Evolutionary conservation across 1,140 invertebrate species (phyloP), one percentile per base, ranked within the genome.

Genomic region (Steinernema khuongi): DNA sequence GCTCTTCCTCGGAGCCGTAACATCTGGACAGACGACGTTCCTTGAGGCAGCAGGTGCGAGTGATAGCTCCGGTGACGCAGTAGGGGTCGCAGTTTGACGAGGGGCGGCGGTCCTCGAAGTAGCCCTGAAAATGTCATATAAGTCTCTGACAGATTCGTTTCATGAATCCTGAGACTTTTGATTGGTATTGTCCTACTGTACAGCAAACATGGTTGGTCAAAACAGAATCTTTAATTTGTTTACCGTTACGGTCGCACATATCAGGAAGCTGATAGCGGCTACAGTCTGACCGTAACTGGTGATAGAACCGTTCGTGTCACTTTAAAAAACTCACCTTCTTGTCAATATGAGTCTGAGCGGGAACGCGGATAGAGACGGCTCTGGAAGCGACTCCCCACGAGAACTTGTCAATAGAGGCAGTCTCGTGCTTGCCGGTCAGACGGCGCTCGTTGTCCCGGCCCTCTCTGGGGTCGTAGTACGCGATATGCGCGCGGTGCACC

Each of bases 21-120:
- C 50, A 60, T 60, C 50, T 60, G 7, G 50, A 60, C 7, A 60
- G 50, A 60, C 50, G 50, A 22, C 50, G 50, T 22, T 60, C 50
- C 50, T 60, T 60, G 11, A 60, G 50, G 22, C 50, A 60, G 50
- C 50, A 60, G 22, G 50, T 60, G 50, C 50, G 50, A 26, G 19
- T 22, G 11, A 60, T 60, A 4, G 50, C 50, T 60, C 50, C 85
- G 17, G 86, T 86, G 30, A 87, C 86, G n/a, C 72, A 85, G 87
- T 96, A 96, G 0, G 94, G 94, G 86, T 96, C 94, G 84, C 92
- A 93, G 87, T 97, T 97, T 75, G 93, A 94, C 1, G 94, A 90
- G 14, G 94, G 94, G 83, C 94, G 89, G 74, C 94, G 88, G 86
- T 97, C 94, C 86, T 97, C 94, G 73, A 97, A 87, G 84, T 96